Evolutionary conservation across 2,888 invertebrate species (phyloP), one percentile per base, ranked within the genome.

Genomic region (Brassicogethes aeneus): DNA sequence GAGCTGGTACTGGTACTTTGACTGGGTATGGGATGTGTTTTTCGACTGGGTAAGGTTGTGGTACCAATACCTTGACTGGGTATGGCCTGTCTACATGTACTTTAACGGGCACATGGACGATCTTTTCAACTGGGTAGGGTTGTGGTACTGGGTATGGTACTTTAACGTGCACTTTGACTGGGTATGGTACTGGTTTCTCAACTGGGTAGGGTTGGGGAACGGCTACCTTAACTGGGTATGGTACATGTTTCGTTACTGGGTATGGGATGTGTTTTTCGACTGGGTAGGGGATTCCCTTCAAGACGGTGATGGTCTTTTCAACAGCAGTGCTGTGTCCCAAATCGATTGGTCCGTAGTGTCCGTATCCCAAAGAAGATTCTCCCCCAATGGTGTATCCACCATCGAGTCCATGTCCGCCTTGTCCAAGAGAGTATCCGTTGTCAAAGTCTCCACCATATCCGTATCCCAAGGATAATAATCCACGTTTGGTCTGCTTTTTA

Each of bases 401-500:
- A 45, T 46, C 58, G 43, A 46, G 37, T 37, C 48, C 76, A 37
- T 65, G 56, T 46, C 77, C 75, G 17, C 78, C 78, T 57, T 64
- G 67, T 39, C 82, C 83, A 54, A 83, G 71, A 8, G 59, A 53
- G 63, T 82, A 80, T 37, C 86, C 86, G 48, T 84, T 68, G 61
- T 85, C 84, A 49, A 83, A 76, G 51, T 85, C 85, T 57, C 80
- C 77, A 44, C 84, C 85, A 65, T 87, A 86, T 40, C 87, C 87
- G 57, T 86, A 85, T 54, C 86, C 87, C 61, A 86, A 73, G 62
- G 82, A 79, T 44, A 85, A 72, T 55, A 87, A 76, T 52, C 87
- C 87, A 54, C 87, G 82, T 69, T 88, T 87, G 70, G 85, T 84
- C 65, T 85, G 76, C 67, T 86, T 86, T 74, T 87, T 85, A 48